Conservation (phyloP, 2,888 invertebrate species). For the Stomorhina lunata region DNA sequence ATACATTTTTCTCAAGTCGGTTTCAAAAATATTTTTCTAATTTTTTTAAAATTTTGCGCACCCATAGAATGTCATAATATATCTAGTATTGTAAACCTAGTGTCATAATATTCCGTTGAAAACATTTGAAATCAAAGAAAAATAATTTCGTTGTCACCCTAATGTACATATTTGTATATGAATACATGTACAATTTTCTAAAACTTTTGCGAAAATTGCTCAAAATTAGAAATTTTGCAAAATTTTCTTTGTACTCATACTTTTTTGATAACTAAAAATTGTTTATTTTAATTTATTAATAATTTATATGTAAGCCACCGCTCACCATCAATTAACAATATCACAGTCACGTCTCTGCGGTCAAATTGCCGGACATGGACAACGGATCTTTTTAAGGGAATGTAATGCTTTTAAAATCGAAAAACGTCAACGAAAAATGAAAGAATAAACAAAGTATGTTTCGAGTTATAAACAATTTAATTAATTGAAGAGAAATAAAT, state of each 20-base stretch:
- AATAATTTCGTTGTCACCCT: no score
- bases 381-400: slow-evolving; percentile 64
- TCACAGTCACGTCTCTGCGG: slow-evolving; percentile 59
- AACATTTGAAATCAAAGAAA: no score
- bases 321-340: slow-evolving; percentile 18
- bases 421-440: neutral
- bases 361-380: slow-evolving; percentile 65
- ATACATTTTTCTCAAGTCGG: no score
- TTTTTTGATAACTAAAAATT: neutral
- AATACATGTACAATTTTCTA: no score
- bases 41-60: no score
- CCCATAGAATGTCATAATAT: no score
- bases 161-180: no score
- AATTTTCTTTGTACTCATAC: neutral
- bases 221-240: neutral
- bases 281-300: neutral
- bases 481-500: slow-evolving; percentile 19
- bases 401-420: neutral
- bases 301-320: slow-evolving; percentile 9
- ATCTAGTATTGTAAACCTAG: no score
- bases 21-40: no score
- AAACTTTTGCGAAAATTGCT: no score
- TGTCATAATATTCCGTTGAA: no score
- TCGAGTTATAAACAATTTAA: slow-evolving; percentile 27
- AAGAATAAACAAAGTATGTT: neutral